Evolutionary conservation across 2,113 vertebrate genomes (phyloP).

Genomic region (Pseudopodoces humilis): DNA sequence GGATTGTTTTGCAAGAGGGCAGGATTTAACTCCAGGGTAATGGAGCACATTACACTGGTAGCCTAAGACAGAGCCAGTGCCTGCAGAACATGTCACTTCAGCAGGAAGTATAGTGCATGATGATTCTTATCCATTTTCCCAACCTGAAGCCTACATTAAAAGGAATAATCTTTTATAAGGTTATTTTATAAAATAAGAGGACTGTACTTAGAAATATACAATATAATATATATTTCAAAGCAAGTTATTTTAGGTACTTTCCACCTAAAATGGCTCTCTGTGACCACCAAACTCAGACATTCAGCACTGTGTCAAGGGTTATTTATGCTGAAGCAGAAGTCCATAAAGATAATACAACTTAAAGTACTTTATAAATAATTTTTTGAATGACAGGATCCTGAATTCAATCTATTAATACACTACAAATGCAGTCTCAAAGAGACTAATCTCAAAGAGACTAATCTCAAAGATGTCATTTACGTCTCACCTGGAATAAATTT

Average conservation of each 20-base stretch:
- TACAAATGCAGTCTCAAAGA: neutral
- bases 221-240: neutral
- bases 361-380: neutral
- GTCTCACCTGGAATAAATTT: neutral
- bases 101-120: neutral
- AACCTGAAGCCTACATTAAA: neutral
- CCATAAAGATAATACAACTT: neutral
- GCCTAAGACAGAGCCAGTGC: neutral
- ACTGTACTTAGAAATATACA: neutral
- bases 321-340: neutral
- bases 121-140: neutral
- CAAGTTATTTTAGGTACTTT: neutral
- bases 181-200: neutral
- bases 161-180: neutral
- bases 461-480: constrained; percentile 6
- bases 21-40: neutral
- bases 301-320: neutral
- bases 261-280: neutral
- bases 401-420: neutral
- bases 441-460: neutral
- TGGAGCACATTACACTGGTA: neutral
- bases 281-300: neutral
- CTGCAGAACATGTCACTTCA: neutral
- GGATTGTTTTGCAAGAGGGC: neutral
- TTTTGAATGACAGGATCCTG: neutral